phyloP scores from a whole-genome alignment of 2,888 invertebrate genomes.

The Polymixis flavicincta region DNA sequence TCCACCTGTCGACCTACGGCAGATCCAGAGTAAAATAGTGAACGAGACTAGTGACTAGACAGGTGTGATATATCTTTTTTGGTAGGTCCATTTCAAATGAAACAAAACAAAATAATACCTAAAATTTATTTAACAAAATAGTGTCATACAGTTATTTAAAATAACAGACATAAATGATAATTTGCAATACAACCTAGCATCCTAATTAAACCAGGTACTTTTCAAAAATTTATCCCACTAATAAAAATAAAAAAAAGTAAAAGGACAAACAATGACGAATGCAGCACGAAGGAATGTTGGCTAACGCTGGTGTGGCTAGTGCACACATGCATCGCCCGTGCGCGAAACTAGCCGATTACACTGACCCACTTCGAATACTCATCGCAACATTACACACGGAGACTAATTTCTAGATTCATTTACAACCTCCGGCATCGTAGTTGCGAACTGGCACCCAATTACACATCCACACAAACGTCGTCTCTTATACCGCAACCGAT shows the following conservation, averaged over 20 bases:
- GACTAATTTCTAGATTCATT: conserved; percentile 64
- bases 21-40: neutral
- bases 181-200: conserved; percentile 90
- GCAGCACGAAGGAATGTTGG: conserved; percentile 90
- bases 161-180: conserved; percentile 90
- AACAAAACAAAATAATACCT: conserved; percentile 84
- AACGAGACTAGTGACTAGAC: neutral
- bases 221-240: conserved; percentile 88
- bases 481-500: conserved; percentile 50
- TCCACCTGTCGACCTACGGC: neutral
- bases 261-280: conserved; percentile 86
- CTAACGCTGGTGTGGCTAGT: conserved; percentile 77
- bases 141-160: conserved; percentile 90
- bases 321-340: conserved; percentile 52
- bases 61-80: neutral
- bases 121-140: conserved; percentile 91
- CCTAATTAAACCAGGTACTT: conserved; percentile 91
- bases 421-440: conserved; percentile 61
- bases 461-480: conserved; percentile 52
- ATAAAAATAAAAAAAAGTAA: conserved; percentile 74
- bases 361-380: conserved; percentile 69
- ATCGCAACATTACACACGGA: conserved; percentile 61
- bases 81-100: conserved; percentile 69
- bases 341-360: conserved; percentile 66
- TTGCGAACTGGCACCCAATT: conserved; percentile 62